Percentiles rank a stretch among this genome's conserved stretches.
Conservation (phyloP, 2,797 vertebrate genomes). For the Sebastes wilsoni region DNA sequence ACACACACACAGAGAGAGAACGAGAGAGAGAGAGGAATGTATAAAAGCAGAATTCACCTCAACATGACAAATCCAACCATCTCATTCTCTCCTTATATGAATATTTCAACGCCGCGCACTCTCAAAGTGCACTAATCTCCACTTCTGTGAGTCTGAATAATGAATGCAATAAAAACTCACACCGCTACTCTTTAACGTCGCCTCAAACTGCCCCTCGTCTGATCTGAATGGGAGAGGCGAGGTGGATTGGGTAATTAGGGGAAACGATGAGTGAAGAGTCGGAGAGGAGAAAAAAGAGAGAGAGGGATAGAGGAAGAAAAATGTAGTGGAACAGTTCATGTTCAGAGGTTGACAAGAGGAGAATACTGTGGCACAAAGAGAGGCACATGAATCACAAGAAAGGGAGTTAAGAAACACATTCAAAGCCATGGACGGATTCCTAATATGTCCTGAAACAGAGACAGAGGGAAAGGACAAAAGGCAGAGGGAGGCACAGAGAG, state of each 20-base stretch:
- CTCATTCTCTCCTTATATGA: slow-evolving; percentile 64
- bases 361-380: background rate
- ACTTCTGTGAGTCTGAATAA: slow-evolving; percentile 67
- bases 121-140: slow-evolving; percentile 65
- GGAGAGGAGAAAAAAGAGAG: background rate
- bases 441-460: background rate
- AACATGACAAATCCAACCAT: slow-evolving; percentile 43
- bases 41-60: slow-evolving; percentile 39
- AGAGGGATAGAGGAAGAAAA: background rate
- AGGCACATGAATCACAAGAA: background rate
- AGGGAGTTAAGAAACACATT: background rate
- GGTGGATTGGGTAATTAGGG: slow-evolving; percentile 27
- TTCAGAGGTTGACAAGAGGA: background rate
- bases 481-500: background rate
- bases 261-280: slow-evolving; percentile 10
- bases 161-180: slow-evolving; percentile 72
- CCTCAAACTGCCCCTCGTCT: slow-evolving; percentile 49
- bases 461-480: slow-evolving; percentile 20
- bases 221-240: slow-evolving; percentile 26
- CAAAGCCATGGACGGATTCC: background rate
- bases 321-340: background rate
- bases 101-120: slow-evolving; percentile 64
- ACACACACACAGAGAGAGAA: no score
- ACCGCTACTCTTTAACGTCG: slow-evolving; percentile 38
- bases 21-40: background rate